Base-by-base conservation (phyloP, 2,888 invertebrate species). In the Heliconius cydno region DNA sequence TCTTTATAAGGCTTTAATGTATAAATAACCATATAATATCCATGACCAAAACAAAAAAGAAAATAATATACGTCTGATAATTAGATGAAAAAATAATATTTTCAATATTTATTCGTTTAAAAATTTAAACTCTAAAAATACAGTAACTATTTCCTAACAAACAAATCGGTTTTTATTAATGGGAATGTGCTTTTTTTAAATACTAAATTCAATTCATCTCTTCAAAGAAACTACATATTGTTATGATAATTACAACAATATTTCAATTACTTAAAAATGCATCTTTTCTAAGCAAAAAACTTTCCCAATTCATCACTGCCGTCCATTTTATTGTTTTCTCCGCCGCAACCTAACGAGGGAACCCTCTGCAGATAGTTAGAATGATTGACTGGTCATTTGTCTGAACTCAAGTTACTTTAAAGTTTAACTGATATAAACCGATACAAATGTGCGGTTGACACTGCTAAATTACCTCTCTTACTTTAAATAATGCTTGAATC, bases 361-460 rank as follows among this genome's bases (percentile, higher is more conserved):
- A 73, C 71, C 78, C 80, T 76, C 73, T 52, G 76, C 76, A 70
- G 80, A 80, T 79, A 78, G 68, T 80, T 78, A 78, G 41, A 76
- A 82, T 83, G 82, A 83, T 82, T 83, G 80, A 83, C 78, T 79
- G 74, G 74, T 76, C 74, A 82, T 82, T 74, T 79, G 78, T 79
- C 78, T 79, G 74, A 72, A 46, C 77, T 76, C 77, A 71, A 81
- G 41, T 80, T 77, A 75, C 79, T 80, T 81, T 81, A 81, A 82
- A 83, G 76, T 80, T 83, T 77, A 80, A 73, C 86, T 25, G 34
- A 74, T 74, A 52, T 52, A 74, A 74, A 34, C 74, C 87, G 88
- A 90, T 91, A 90, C 92, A 94, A 94, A 94, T 94, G 92, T 88
- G 94, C 93, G 94, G 94, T 91, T 89, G 94, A 92, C 94, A 90